Evolutionary conservation across 1,140 invertebrate species (phyloP), one percentile per base, ranked within the genome.

Genomic region (Habropoda laboriosa): DNA sequence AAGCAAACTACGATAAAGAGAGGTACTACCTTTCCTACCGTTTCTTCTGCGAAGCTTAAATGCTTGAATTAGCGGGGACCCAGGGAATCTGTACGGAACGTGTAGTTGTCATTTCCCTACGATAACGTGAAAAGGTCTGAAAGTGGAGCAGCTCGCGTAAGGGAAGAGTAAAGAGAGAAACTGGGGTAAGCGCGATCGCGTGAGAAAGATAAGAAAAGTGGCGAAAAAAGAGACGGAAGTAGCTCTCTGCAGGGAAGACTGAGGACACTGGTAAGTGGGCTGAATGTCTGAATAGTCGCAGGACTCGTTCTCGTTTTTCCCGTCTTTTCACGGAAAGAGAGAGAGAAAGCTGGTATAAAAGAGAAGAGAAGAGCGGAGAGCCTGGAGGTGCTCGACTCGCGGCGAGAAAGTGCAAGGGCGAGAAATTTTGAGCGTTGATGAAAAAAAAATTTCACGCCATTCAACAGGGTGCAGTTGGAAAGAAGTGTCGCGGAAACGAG

Each of bases 281-380:
- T 74, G 72, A 66, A 49, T 76, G 81, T 83, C 80, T 79, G 87
- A 87, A 76, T 77, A 78, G 74, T 45, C 80, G 12, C 12, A 38
- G 58, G n/a, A 61, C 5, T 38, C 4, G 7, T 8, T 61, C n/a
- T 35, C 30, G 32, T 35, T 58, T 38, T 12, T 21, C 18, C n/a
- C 7, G 32, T 12, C 57, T 58, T 35, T n/a, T n/a, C 18, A 2
- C 18, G 8, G n/a, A n/a, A n/a, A 5, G 32, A n/a, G 30, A 32
- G 8, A 21, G 18, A 3, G 18, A n/a, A 58, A 58, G 57, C 7
- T 32, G n/a, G n/a, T n/a, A n/a, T n/a, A n/a, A n/a, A n/a, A 58
- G 12, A 21, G 53, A 16, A 21, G 2, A 49, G 47, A 49, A 58
- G n/a, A n/a, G 18, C 1, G 18, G 0, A 7, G 8, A n/a, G 30